phyloP scores from a whole-genome alignment of 2,113 vertebrate genomes.

The Aptenodytes patagonicus region DNA sequence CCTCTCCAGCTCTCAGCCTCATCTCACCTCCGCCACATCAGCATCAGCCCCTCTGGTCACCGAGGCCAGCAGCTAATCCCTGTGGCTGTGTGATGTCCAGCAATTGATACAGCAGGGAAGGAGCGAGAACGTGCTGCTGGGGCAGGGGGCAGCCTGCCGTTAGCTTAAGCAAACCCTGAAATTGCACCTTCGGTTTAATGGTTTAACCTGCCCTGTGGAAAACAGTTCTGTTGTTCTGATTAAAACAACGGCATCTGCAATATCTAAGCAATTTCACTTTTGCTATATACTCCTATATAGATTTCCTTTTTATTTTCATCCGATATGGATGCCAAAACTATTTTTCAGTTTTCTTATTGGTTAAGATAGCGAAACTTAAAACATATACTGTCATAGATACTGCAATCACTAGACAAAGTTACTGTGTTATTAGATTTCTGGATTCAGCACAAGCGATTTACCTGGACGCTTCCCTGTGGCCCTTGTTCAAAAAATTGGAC shows the following conservation, averaged over 20 bases:
- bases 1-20: neutral
- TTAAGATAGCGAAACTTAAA: neutral
- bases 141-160: neutral
- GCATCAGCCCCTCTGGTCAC: neutral
- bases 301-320: neutral
- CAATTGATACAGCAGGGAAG: neutral
- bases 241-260: neutral
- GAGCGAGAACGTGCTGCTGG: fast-evolving
- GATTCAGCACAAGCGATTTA: neutral
- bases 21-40: neutral
- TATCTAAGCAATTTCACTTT: neutral
- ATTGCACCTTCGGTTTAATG: neutral
- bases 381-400: neutral
- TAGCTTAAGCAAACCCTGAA: neutral
- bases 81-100: neutral
- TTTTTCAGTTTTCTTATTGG: neutral
- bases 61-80: fast-evolving
- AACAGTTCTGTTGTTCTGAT: neutral
- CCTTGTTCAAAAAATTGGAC: neutral
- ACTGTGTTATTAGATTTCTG: neutral
- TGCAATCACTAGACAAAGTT: neutral
- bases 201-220: neutral
- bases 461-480: neutral
- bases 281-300: neutral
- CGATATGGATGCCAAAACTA: neutral